phyloP scores from a whole-genome alignment of 2,797 vertebrate species.

The Ispidina lecontei region DNA sequence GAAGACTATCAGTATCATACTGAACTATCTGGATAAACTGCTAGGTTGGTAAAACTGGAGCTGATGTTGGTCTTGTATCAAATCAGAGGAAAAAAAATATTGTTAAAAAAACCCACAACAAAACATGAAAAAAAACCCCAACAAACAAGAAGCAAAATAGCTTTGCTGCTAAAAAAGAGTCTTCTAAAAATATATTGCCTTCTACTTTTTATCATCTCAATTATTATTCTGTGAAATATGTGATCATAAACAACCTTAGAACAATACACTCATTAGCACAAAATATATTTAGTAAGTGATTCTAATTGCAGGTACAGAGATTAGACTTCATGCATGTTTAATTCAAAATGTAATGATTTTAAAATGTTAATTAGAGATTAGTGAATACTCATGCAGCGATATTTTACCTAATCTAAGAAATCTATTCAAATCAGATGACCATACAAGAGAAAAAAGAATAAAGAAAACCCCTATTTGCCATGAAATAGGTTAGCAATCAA shows the following conservation, averaged over 20 bases:
- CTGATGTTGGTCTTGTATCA: neutral
- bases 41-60: neutral
- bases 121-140: neutral
- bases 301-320: slow-evolving; percentile 35
- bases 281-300: neutral
- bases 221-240: neutral
- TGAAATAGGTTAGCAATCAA: neutral
- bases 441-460: neutral
- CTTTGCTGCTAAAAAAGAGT: neutral
- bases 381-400: slow-evolving; percentile 19
- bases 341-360: slow-evolving; percentile 47
- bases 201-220: neutral
- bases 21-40: neutral
- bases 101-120: neutral
- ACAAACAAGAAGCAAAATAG: neutral
- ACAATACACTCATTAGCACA: slow-evolving; percentile 16
- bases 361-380: slow-evolving; percentile 67
- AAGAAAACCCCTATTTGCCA: neutral
- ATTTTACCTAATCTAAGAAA: slow-evolving; percentile 19
- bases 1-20: neutral
- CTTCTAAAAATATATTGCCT: neutral
- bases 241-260: neutral
- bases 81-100: neutral
- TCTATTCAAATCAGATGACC: neutral
- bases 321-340: slow-evolving; percentile 49